These are phyloP conservation scores for Rhinolophus ferrumequinum DNA, from an alignment of 2,113 vertebrate genomes.

Conservation along the genomic window DNA sequence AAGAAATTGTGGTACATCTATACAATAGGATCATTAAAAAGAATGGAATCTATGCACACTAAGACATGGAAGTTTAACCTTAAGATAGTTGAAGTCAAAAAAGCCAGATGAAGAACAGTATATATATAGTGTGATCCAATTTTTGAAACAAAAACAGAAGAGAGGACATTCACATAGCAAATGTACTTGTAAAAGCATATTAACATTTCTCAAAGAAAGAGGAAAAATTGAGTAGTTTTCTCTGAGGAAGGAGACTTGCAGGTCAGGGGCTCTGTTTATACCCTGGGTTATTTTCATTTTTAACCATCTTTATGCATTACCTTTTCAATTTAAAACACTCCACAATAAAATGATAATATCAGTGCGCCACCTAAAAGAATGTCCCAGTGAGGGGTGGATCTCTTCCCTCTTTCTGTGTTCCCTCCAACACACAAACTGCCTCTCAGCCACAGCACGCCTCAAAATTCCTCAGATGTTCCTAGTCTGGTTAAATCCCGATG, in stretches of 20 bases:
- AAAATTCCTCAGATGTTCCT: background rate
- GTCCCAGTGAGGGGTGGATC: background rate
- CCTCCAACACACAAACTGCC: background rate
- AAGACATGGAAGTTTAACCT: background rate
- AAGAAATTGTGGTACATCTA: background rate
- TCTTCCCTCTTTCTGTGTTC: background rate
- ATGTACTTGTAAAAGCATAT: background rate
- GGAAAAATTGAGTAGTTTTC: background rate
- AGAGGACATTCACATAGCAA: background rate
- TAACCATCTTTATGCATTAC: background rate
- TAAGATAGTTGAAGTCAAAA: background rate
- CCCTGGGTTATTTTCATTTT: background rate
- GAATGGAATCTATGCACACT: background rate
- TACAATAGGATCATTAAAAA: background rate
- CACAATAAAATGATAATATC: background rate
- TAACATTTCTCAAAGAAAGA: background rate
- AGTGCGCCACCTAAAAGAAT: background rate
- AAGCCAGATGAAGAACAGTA: background rate
- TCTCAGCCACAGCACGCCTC: background rate
- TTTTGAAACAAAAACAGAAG: background rate
- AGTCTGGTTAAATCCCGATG: background rate
- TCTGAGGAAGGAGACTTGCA: background rate
- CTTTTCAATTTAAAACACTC: constrained; percentile 38
- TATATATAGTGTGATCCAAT: background rate
- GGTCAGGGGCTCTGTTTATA: background rate